Evolutionary conservation across 2,888 invertebrate genomes (phyloP).

Genomic region (Acanthosepion pharaonis): DNA sequence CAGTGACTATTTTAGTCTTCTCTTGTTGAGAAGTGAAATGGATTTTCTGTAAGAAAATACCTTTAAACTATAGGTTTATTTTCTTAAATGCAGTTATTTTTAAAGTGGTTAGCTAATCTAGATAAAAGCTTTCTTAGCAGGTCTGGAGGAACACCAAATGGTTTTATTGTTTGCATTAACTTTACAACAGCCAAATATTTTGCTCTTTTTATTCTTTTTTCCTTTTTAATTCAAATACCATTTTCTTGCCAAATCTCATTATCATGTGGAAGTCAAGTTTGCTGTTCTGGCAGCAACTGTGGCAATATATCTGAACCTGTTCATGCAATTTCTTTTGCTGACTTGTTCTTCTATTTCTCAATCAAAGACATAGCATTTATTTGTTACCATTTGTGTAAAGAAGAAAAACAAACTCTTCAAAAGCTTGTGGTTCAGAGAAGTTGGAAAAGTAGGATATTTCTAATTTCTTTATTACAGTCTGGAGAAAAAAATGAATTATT

Average conservation of each 20-base stretch:
- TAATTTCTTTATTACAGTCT: too few species aligned
- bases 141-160: not conserved
- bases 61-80: not conserved
- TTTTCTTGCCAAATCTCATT: slow-evolving; percentile 33
- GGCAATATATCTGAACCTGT: not conserved
- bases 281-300: slow-evolving; percentile 16
- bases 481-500: not conserved
- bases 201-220: not conserved
- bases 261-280: not conserved
- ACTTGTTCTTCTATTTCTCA: not conserved
- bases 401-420: not conserved
- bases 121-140: not conserved
- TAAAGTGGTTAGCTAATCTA: slow-evolving; percentile 11
- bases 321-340: not conserved
- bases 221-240: not conserved
- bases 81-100: not conserved
- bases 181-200: not conserved
- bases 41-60: not conserved
- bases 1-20: not conserved
- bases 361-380: not conserved
- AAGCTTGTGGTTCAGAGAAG: not conserved
- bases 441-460: not conserved
- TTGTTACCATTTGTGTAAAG: not conserved
- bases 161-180: not conserved
- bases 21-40: not conserved